phyloP scores from a whole-genome alignment of 2,797 vertebrate species.

The Masticophis lateralis region DNA sequence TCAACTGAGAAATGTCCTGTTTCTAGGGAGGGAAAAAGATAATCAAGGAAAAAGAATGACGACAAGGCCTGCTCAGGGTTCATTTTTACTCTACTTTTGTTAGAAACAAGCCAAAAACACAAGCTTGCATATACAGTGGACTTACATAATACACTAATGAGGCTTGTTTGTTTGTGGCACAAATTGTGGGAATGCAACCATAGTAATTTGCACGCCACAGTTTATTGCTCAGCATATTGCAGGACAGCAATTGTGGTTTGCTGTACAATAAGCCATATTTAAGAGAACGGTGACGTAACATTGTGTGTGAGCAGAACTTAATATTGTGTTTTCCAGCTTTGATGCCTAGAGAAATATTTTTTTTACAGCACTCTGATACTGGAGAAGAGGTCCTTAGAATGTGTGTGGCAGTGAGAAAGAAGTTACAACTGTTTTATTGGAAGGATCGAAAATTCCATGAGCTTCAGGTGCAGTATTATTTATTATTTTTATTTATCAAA shows the following conservation, averaged over 20 bases:
- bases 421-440: constrained; percentile 96
- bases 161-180: neutral
- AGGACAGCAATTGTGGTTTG: neutral
- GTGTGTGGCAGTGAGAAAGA: constrained; percentile 96
- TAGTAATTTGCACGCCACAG: neutral
- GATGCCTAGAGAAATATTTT: constrained; percentile 38
- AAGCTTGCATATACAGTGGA: neutral
- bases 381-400: constrained; percentile 89
- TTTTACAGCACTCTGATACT: constrained; percentile 77
- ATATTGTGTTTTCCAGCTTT: neutral
- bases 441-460: constrained; percentile 95
- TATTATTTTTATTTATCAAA: neutral
- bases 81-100: neutral
- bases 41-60: neutral
- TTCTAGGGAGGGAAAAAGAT: neutral
- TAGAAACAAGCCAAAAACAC: neutral
- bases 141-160: neutral
- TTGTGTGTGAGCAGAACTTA: neutral
- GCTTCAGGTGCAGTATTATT: constrained; percentile 78
- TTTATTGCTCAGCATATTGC: neutral
- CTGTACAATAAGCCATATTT: neutral
- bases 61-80: neutral
- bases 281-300: neutral
- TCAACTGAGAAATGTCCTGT: too few relatives aligned
- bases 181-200: neutral